A percentile compares a stretch with the other conserved stretches of the same genome.
phyloP scores from a whole-genome alignment of 2,113 vertebrate genomes.

The Ciconia maguari region DNA sequence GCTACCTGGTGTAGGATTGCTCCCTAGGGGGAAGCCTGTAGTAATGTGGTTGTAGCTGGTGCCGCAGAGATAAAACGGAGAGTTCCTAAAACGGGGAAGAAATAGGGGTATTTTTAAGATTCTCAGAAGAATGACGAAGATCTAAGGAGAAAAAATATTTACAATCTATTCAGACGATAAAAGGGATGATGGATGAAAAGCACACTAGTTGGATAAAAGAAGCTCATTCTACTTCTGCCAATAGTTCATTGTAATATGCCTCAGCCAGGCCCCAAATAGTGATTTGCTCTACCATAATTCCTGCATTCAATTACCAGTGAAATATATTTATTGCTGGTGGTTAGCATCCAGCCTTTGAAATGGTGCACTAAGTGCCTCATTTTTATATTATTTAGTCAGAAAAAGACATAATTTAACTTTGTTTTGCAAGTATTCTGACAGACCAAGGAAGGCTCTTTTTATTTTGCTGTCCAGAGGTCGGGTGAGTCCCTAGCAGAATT shows the following conservation, averaged over 20 bases:
- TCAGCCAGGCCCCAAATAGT: conserved; percentile 39
- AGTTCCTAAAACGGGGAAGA: neutral
- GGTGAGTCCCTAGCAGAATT: neutral
- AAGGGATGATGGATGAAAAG: neutral
- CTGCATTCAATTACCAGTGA: conserved; percentile 44
- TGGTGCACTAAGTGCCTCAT: neutral
- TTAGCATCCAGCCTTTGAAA: conserved; percentile 67
- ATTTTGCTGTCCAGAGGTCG: neutral
- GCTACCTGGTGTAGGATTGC: neutral
- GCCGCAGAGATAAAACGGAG: neutral
- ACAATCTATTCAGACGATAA: neutral
- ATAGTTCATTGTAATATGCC: neutral
- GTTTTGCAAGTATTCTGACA: conserved; percentile 54
- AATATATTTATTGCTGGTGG: conserved; percentile 54
- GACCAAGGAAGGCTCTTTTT: neutral
- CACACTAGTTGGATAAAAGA: neutral
- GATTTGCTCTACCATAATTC: conserved; percentile 51
- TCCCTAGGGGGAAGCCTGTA: neutral
- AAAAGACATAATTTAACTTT: conserved; percentile 51
- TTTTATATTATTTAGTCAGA: conserved; percentile 41
- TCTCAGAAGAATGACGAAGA: neutral
- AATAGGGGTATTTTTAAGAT: neutral
- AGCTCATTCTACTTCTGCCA: conserved; percentile 16
- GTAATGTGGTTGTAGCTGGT: neutral
- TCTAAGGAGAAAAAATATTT: conserved; percentile 15